phyloP scores from a whole-genome alignment of 2,113 vertebrate genomes.

The Marmota monax region DNA sequence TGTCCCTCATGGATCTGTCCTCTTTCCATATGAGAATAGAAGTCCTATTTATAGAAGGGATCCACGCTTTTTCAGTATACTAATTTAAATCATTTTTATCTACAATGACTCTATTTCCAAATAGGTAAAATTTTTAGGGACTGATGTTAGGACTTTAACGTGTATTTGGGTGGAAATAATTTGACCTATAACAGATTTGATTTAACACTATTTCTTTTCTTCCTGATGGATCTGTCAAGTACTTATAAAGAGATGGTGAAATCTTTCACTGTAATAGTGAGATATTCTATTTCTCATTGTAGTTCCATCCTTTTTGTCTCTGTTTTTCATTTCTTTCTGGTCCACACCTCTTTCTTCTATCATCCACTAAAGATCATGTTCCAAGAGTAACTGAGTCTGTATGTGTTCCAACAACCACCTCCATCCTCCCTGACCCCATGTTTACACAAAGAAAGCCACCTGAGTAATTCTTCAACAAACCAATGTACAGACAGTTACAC shows the following conservation, averaged over 20 bases:
- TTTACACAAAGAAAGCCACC: fast-evolving
- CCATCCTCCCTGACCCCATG: too few relatives aligned
- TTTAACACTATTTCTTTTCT: background rate
- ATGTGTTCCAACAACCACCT: background rate
- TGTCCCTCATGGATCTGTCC: background rate
- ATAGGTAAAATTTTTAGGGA: background rate
- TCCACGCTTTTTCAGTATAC: background rate
- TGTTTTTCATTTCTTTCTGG: background rate
- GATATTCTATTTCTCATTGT: background rate
- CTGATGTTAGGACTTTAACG: background rate
- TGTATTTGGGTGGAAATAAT: background rate
- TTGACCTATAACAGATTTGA: background rate
- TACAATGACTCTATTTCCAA: background rate
- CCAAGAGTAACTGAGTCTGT: background rate
- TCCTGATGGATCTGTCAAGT: background rate
- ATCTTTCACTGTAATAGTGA: too few relatives aligned
- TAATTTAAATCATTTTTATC: background rate
- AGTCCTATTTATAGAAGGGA: background rate
- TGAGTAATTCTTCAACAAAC: background rate
- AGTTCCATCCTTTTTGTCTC: too few relatives aligned
- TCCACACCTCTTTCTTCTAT: too few relatives aligned
- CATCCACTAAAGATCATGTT: background rate
- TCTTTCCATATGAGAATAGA: background rate
- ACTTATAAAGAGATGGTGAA: background rate
- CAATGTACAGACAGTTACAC: background rate